Evolutionary conservation across 2,113 vertebrate species (phyloP), one percentile per base, ranked within the genome.

Genomic region (Himantopus leucocephalus): DNA sequence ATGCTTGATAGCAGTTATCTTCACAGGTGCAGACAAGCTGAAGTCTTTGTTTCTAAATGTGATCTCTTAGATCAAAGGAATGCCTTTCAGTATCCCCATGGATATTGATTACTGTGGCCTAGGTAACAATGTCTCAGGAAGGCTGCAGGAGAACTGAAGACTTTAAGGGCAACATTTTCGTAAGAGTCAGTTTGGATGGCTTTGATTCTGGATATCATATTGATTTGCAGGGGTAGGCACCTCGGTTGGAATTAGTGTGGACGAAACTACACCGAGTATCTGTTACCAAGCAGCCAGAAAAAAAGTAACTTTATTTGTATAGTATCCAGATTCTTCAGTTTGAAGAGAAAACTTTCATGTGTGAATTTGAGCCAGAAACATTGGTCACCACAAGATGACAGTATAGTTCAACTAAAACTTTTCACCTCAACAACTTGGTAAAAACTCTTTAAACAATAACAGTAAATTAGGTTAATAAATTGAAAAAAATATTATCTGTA

Each of bases 371-470:
- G 58, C 23, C 30, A 86, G 59, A 67, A 67, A 43, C 58, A 13
- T 1, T 41, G 35, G 4, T 72, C 22, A 87, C 96, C 95, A 97
- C 95, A 87, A 96, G 95, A 50, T 94, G 97, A 11, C 95, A 92
- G 91, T 70, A 78, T 85, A 94, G 89, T 70, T 95, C 84, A 94
- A 68, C 64, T 75, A 68, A 94, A 91, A 50, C 7, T 35, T 72
- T 62, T 53, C 7, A 53, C 14, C 34, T 39, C 7, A 64, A 29
- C 32, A 56, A 23, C 10, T n/a, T 1, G 0, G 13, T 84, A 50
- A 56, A 68, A 91, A 26, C 39, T 77, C 29, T 76, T 5, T 62
- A 7, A 68, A 55, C 20, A 34, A 29, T n/a, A 60, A 64, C 34
- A 60, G 41, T 80, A 76, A 76, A 82, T 79, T 45, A 72, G 11